Conservation (phyloP, 2,797 vertebrate species). For the Synanceia verrucosa region DNA sequence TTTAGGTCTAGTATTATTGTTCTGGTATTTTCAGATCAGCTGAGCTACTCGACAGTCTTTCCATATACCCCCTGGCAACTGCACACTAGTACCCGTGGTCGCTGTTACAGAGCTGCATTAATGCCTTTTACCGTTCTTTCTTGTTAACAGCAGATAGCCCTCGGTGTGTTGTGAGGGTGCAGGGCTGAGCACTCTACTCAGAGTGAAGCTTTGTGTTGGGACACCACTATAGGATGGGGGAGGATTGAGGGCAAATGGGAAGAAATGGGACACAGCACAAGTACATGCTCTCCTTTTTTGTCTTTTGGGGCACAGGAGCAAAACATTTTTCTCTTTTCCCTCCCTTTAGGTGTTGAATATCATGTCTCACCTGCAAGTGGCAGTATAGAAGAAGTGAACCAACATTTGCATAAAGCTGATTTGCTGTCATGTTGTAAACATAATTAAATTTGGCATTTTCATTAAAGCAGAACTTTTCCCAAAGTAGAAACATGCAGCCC, state of each 20-base stretch:
- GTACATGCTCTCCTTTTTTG: slow-evolving; percentile 20
- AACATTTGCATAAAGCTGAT: background rate
- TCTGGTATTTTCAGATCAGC: background rate
- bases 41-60: background rate
- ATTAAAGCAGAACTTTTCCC: slow-evolving; percentile 3
- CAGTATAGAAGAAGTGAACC: background rate
- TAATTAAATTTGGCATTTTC: slow-evolving; percentile 5
- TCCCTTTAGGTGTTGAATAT: background rate
- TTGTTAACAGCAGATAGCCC: background rate
- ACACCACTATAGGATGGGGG: background rate
- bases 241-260: background rate
- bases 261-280: slow-evolving; percentile 9
- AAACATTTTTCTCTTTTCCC: background rate
- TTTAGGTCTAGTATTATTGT: background rate
- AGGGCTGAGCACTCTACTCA: background rate
- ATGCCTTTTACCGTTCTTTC: background rate
- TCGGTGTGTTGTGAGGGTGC: background rate
- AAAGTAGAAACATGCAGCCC: slow-evolving; percentile 9
- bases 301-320: background rate
- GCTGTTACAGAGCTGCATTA: background rate
- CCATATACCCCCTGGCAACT: background rate
- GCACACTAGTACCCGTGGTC: background rate
- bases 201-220: slow-evolving; percentile 10
- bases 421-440: background rate
- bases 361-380: background rate